A percentile compares a stretch with the other conserved stretches of the same genome.
phyloP scores from a whole-genome alignment of 1,140 invertebrate species.

The Calliphora vicina region DNA sequence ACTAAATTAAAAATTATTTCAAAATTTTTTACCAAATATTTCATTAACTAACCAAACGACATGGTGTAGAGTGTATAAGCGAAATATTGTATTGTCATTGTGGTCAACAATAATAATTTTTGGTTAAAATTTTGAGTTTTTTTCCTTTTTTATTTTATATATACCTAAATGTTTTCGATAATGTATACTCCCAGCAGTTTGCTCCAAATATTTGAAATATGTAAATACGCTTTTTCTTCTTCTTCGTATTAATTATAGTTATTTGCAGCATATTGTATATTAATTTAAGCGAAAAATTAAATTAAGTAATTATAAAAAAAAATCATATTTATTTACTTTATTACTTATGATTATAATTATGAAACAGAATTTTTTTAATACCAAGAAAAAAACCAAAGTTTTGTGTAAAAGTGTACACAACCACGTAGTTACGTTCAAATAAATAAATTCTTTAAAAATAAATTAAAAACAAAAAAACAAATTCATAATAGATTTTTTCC shows the following conservation, averaged over 20 bases:
- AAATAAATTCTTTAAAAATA: constrained; percentile 14
- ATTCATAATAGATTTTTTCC: constrained; percentile 24
- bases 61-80: neutral
- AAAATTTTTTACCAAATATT: no score
- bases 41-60: neutral
- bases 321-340: constrained; percentile 6
- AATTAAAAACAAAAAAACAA: neutral
- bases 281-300: constrained; percentile 3
- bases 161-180: no score
- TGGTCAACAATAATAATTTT: no score
- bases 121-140: neutral
- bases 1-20: no score
- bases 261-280: neutral
- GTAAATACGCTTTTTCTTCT: constrained; percentile 8
- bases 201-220: neutral
- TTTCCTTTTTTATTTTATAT: neutral
- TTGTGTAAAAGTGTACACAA: constrained; percentile 3
- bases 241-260: constrained; percentile 6
- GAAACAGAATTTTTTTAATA: neutral
- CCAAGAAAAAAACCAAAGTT: neutral
- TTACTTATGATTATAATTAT: constrained; percentile 11
- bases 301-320: neutral
- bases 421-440: constrained; percentile 20
- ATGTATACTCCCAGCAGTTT: no score
- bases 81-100: no score